Evolutionary conservation across 2,888 invertebrate genomes (phyloP), one percentile per base, ranked within the genome.

Genomic region (Lepetodrilus schrolli): DNA sequence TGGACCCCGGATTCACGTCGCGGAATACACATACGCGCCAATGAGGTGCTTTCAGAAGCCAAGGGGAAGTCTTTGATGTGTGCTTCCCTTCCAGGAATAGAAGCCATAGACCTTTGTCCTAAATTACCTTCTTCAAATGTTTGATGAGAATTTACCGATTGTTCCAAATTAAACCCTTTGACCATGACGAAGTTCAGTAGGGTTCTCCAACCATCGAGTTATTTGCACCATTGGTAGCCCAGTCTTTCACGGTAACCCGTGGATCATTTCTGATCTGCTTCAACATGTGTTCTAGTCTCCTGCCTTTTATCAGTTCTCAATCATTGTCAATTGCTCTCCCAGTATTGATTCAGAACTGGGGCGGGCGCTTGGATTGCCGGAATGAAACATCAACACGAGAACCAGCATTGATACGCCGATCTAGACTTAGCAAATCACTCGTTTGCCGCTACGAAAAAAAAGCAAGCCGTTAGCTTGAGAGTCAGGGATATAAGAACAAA

Each of bases 251-350:
- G 34, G 17, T 58, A 30, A 23, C 30, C 58, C 17, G 30, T 17
- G 34, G 58, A 58, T 58, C 58, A 58, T 58, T 58, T 58, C 26
- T n/a, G 26, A 58, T 58, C 58, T 26, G 58, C 30, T 58, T 58
- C 58, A 58, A 58, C 58, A 58, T 58, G 58, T 58, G 58, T 58
- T 58, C 30, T 34, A 26, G 58, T 34, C 58, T 26, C 34, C 30
- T 58, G 58, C 58, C 58, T 58, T 51, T 58, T 58, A 58, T 58
- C 58, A 58, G 58, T 58, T 58, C 58, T 58, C 58, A 58, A 58
- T 58, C 58, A 58, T 58, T 58, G 58, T 58, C 58, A 58, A 58
- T 58, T 58, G 58, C 58, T 30, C 58, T 58, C 58, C 26, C 10
- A 17, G 26, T 30, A 58, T 58, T 17, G 58, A 58, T 58, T 58